A percentile compares a stretch with the other conserved stretches of the same genome.
phyloP scores from a whole-genome alignment of 2,797 vertebrate genomes.

The Neosilurus hyrtlii region DNA sequence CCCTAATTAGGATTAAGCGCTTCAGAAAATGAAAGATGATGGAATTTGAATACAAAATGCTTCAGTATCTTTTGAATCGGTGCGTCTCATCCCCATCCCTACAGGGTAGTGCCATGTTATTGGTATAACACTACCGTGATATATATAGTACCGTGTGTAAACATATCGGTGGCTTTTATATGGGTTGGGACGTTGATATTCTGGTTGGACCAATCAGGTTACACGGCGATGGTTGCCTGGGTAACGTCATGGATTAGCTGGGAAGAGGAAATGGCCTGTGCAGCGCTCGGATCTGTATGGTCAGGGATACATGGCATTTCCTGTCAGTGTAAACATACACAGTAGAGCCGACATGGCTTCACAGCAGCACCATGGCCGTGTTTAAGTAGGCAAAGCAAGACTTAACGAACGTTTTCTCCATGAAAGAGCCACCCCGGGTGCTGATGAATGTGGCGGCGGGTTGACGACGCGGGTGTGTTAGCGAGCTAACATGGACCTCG shows the following conservation, averaged over 20 bases:
- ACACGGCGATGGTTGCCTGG: constrained; percentile 37
- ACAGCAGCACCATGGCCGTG: constrained; percentile 23
- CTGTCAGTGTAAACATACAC: constrained; percentile 58
- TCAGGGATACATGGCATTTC: constrained; percentile 58
- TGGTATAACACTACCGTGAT: background rate
- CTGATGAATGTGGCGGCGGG: constrained; percentile 52
- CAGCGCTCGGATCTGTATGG: constrained; percentile 44
- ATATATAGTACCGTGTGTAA: background rate
- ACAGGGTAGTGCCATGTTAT: background rate
- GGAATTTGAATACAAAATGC: no score
- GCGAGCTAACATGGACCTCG: constrained; percentile 84
- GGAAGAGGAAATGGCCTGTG: constrained; percentile 54
- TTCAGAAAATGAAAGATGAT: no score
- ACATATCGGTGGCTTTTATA: background rate
- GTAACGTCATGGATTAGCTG: constrained; percentile 43
- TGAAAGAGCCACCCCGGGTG: constrained; percentile 44
- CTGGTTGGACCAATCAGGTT: constrained; percentile 1
- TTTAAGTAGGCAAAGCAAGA: constrained; percentile 49
- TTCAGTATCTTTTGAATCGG: no score
- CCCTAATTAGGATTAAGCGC: no score
- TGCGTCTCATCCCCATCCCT: no score
- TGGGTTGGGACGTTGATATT: background rate
- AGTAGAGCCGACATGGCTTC: constrained; percentile 47
- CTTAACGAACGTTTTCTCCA: constrained; percentile 48
- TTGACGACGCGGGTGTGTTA: constrained; percentile 45